phyloP scores from a whole-genome alignment of 2,113 vertebrate genomes.

The Macquaria ambigua region DNA sequence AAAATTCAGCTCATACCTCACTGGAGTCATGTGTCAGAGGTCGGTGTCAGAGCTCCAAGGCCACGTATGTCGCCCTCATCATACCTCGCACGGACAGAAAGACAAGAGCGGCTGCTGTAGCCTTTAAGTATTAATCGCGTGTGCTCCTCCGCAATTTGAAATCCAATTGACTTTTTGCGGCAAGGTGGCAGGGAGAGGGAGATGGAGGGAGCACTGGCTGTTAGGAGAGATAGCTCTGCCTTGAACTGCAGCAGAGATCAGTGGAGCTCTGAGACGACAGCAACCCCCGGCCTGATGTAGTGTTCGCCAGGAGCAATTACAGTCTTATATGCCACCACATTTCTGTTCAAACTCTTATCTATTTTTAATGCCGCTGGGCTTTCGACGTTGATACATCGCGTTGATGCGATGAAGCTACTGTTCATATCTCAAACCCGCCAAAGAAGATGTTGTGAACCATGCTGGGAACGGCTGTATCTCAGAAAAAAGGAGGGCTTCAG shows the following conservation, averaged over 20 bases:
- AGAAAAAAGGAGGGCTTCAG: not conserved
- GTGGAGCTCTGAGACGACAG: slow-evolving; percentile 51
- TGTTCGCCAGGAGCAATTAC: slow-evolving; percentile 58
- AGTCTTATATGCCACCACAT: slow-evolving; percentile 18
- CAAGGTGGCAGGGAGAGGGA: slow-evolving; percentile 31
- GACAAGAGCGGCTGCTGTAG: slow-evolving; percentile 34
- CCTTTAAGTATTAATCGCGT: slow-evolving; percentile 70
- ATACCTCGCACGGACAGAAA: slow-evolving; percentile 18
- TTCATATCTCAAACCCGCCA: slow-evolving; percentile 23
- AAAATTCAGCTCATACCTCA: not conserved
- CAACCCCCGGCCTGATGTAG: slow-evolving; percentile 39
- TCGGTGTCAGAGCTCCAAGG: slow-evolving; percentile 19
- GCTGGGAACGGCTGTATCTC: not conserved
- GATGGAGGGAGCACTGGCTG: slow-evolving; percentile 9
- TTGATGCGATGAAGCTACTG: slow-evolving; percentile 9
- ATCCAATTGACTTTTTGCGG: slow-evolving; percentile 68
- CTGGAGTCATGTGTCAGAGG: not conserved
- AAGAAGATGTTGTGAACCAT: not conserved
- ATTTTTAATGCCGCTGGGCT: slow-evolving; percentile 47
- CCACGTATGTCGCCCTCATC: slow-evolving; percentile 6
- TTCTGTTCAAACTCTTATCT: slow-evolving; percentile 54
- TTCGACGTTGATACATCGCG: not conserved
- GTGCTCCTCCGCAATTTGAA: slow-evolving; percentile 59
- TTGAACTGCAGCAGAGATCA: slow-evolving; percentile 39
- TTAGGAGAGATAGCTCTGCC: slow-evolving; percentile 36